Evolutionary conservation across 1,140 invertebrate species (phyloP), one percentile per base, ranked within the genome.

Genomic region (Hylaeus anthracinus): DNA sequence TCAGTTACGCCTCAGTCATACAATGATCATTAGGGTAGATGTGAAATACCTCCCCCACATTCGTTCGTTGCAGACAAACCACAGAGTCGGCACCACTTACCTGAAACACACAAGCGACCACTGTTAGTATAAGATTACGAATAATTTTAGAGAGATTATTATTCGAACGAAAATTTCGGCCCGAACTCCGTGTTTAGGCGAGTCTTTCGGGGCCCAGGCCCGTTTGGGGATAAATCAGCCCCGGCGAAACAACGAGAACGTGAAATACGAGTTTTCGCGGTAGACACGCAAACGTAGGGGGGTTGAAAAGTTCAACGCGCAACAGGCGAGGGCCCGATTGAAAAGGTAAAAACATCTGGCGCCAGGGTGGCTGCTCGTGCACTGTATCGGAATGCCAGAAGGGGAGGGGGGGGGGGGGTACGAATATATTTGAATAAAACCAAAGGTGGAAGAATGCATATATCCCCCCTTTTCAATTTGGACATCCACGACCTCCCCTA

Each of bases 361-460:
- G 86, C 87, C 88, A 90, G 87, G 82, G 88, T 88, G 83, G 82
- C 66, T 85, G 53, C 60, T 51, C 39, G 58, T 71, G 77, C 79
- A 82, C 80, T 88, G 85, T 89, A 90, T 89, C 86, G 89, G 89
- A 88, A 91, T 90, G 85, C 69, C 79, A 61, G 61, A 26, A 80
- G 79, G 69, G 74, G 81, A 71, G 74, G 81, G 14, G 69, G 74
- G 81, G 69, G 74, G 81, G 14, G 26, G 14, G 14, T 56, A 60
- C 82, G 87, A 88, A 90, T 89, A 77, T 84, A 90, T 91, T 91
- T 91, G 88, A 91, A 91, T 91, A 91, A 90, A 90, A 87, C 86
- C 87, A 88, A 91, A 89, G 84, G 85, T 90, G 84, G 15, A 26
- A 74, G 41, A 43, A 56, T 39, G 79, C 75, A 79, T 78, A 79